Evolutionary conservation across 2,113 vertebrate species (phyloP).

Genomic region (Morone chrysops): DNA sequence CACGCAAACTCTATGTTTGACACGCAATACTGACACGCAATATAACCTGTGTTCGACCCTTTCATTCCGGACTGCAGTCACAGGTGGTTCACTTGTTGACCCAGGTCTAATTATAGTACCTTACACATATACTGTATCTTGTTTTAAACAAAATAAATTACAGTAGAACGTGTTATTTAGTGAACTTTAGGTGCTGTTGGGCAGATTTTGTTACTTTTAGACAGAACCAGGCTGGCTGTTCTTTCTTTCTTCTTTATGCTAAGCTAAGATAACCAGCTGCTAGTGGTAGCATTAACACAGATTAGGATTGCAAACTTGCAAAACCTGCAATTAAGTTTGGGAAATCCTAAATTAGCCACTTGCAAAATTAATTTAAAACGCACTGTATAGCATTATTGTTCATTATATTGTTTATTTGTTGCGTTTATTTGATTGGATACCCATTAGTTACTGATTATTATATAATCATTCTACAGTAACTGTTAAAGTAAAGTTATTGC

Average conservation of each 20-base stretch:
- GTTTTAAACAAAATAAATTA: neutral
- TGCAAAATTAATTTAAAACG: too few relatives aligned
- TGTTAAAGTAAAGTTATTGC: too few relatives aligned
- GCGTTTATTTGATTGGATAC: neutral
- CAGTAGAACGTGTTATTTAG: neutral
- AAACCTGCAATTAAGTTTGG: neutral
- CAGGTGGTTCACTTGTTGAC: neutral
- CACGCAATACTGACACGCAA: neutral
- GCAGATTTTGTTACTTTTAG: neutral
- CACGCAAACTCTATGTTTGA: neutral
- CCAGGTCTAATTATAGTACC: neutral
- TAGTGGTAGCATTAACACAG: neutral
- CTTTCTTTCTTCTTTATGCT: too few relatives aligned
- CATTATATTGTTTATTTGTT: neutral
- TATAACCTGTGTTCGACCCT: neutral
- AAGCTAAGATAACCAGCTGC: too few relatives aligned
- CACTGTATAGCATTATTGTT: neutral
- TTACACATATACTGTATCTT: neutral
- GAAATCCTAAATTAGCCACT: neutral
- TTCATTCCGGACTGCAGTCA: neutral
- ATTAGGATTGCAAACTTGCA: neutral
- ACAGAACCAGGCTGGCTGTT: neutral
- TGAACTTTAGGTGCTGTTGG: neutral
- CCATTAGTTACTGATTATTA: neutral
- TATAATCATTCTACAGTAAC: neutral